phyloP scores from a whole-genome alignment of 2,113 vertebrate species.

The Myodes glareolus region DNA sequence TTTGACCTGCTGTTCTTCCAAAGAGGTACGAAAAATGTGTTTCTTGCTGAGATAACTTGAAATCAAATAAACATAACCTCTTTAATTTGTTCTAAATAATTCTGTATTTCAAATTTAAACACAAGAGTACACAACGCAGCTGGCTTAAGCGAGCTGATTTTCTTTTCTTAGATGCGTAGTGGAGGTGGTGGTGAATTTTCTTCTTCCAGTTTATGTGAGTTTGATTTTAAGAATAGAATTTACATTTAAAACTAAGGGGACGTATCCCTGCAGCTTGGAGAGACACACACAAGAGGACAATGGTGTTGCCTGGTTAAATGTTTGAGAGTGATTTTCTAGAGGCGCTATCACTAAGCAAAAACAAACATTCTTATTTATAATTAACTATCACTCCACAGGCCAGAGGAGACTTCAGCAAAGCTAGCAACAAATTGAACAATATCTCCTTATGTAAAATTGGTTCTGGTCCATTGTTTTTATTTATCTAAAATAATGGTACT shows the following conservation, averaged over 20 bases:
- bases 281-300: neutral
- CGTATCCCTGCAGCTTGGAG: neutral
- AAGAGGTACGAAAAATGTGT: constrained; percentile 79
- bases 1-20: constrained; percentile 65
- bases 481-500: constrained; percentile 90
- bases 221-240: constrained; percentile 73
- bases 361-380: constrained; percentile 84
- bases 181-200: constrained; percentile 19
- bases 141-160: constrained; percentile 65
- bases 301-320: constrained; percentile 58
- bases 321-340: constrained; percentile 50
- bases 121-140: constrained; percentile 79
- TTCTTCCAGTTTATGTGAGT: constrained; percentile 61
- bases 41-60: constrained; percentile 81
- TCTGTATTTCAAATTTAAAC: constrained; percentile 62
- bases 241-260: constrained; percentile 37
- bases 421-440: constrained; percentile 85
- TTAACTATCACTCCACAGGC: constrained; percentile 86
- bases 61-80: constrained; percentile 82
- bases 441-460: constrained; percentile 89
- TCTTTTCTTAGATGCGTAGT: constrained; percentile 30
- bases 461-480: constrained; percentile 92
- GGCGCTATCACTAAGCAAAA: constrained; percentile 75
- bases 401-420: constrained; percentile 85
- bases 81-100: constrained; percentile 72